Conservation (phyloP, 2,888 invertebrate genomes). For the Cyrtodaria siliqua region DNA sequence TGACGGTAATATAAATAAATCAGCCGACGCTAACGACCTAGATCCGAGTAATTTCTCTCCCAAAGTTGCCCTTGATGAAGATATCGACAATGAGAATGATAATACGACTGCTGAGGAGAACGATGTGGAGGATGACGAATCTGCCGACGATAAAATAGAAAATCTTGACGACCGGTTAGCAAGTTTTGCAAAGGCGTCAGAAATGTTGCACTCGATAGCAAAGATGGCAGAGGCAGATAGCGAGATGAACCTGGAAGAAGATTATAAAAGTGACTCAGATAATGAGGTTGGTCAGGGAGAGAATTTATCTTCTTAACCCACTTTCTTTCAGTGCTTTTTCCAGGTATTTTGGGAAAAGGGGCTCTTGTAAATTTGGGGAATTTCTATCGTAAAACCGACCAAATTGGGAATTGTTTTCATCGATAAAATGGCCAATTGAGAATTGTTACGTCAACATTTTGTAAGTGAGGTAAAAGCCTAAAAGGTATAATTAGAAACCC, state of each 20-base stretch:
- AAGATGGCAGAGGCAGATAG: slow-evolving; percentile 55
- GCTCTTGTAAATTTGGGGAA: too few relatives aligned
- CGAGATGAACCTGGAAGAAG: slow-evolving; percentile 60
- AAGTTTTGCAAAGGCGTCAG: slow-evolving; percentile 59
- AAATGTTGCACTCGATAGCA: slow-evolving; percentile 57
- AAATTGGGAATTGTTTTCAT: too few relatives aligned
- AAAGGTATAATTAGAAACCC: too few relatives aligned
- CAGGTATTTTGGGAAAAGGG: too few relatives aligned
- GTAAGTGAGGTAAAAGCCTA: too few relatives aligned
- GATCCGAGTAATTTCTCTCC: slow-evolving; percentile 47
- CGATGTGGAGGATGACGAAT: slow-evolving; percentile 1
- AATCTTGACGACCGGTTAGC: slow-evolving; percentile 57
- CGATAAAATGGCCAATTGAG: too few relatives aligned
- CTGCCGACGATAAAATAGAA: slow-evolving; percentile 23
- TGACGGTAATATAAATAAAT: slow-evolving; percentile 11
- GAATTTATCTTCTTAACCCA: too few relatives aligned
- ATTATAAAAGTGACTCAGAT: slow-evolving; percentile 59
- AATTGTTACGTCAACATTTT: too few relatives aligned
- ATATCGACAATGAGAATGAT: not conserved
- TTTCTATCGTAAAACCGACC: too few relatives aligned
- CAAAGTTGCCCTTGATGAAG: slow-evolving; percentile 29
- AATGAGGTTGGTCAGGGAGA: slow-evolving; percentile 46
- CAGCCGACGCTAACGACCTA: slow-evolving; percentile 27
- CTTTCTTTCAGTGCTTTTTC: too few relatives aligned
- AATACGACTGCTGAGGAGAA: slow-evolving; percentile 7